These are phyloP conservation scores for Unio pictorum DNA, from an alignment of 2,888 invertebrate species.

Conservation along the genomic window DNA sequence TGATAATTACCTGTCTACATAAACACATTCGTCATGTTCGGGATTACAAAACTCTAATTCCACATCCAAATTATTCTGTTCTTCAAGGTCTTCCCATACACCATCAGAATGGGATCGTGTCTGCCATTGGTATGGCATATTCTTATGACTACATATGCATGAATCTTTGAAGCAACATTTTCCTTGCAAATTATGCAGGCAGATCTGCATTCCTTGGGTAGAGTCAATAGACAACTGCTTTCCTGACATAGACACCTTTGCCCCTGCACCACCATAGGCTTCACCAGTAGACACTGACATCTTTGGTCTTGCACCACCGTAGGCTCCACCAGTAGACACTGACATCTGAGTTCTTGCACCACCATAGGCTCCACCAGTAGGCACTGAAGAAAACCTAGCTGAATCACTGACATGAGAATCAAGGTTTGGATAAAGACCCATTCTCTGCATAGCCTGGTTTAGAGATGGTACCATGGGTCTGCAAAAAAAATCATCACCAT, in stretches of 20 bases:
- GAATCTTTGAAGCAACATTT: slow-evolving; percentile 34
- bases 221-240: slow-evolving; percentile 7
- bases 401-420: too few relatives aligned
- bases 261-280: neutral
- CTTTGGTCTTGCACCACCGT: slow-evolving; percentile 3
- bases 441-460: too few relatives aligned
- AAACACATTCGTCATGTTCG: slow-evolving; percentile 10
- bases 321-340: neutral
- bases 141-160: slow-evolving; percentile 36
- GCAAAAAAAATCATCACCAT: too few relatives aligned
- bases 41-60: slow-evolving; percentile 41
- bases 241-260: neutral
- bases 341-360: slow-evolving; percentile 1
- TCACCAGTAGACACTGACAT: neutral
- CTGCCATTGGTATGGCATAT: slow-evolving; percentile 47
- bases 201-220: slow-evolving; percentile 20
- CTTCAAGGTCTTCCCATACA: slow-evolving; percentile 30
- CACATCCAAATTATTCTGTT: slow-evolving; percentile 21
- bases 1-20: too few relatives aligned
- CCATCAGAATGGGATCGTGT: slow-evolving; percentile 14
- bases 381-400: neutral
- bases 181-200: slow-evolving; percentile 35
- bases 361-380: slow-evolving; percentile 1
- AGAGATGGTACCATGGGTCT: too few relatives aligned
- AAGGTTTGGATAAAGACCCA: too few relatives aligned